Base-by-base conservation (phyloP, 2,797 vertebrate genomes). In the Poeciliopsis infans region DNA sequence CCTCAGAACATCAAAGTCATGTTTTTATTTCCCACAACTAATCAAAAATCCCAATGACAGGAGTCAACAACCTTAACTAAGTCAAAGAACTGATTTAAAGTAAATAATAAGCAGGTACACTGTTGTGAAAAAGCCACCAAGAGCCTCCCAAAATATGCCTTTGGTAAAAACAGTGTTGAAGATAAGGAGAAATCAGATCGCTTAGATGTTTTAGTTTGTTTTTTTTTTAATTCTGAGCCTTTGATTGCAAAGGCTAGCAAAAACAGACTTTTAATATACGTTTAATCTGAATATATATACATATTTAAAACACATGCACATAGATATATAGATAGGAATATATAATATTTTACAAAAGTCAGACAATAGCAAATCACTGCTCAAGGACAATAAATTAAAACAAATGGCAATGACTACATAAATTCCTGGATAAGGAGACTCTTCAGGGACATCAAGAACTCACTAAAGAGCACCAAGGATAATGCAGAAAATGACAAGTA, bases 91-190 rank as follows among this genome's bases (percentile, higher is more conserved):
- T 18, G 23, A 39, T 11, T 18, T 20, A 66, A 66, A 8, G 47
- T 49, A 45, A 70, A 70, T 70, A 70, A 70, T 72, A 31, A 36
- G 16, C 31, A 49, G 43, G n/a, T n/a, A 45, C 69, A 46, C 43
- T 7, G 16, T 33, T 23, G 31, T 12, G 47, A 11, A 70, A 70
- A 49, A 36, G 71, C 39, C 36, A 66, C n/a, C 7, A 7, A 31
- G 20, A 72, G 71, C n/a, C 20, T 23, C 47, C 31, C 16, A 18
- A 28, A 31, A 31, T 6, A 18, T 2, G 10, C 20, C 33, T 41
- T 25, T 25, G 41, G 39, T 28, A 23, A n/a, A 16, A 39, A 16
- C 23, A 15, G 23, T 11, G 7, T 57, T 43, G 1, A 5, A 74
- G 25, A 43, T 28, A 0, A 57, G 53, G 25, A 57, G 39, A 57